These are phyloP conservation scores for Brenthis daphne DNA, from an alignment of 2,888 invertebrate genomes.

Conservation along the genomic window DNA sequence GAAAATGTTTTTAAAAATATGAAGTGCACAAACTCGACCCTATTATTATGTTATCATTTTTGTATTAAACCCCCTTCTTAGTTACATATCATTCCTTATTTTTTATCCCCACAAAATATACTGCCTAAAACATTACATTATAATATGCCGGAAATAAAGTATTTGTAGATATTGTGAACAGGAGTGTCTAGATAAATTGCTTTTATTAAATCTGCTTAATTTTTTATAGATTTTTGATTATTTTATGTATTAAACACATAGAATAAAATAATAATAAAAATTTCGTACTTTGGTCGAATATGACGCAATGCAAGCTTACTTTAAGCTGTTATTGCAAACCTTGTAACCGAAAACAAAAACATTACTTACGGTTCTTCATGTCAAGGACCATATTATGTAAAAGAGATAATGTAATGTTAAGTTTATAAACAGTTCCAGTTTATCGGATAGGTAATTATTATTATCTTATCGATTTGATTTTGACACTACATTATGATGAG, in stretches of 20 bases:
- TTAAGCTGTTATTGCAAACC: conserved; percentile 11
- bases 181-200: no score
- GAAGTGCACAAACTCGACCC: no score
- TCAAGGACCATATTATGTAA: conserved; percentile 17
- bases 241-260: background rate
- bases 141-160: no score
- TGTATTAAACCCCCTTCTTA: no score
- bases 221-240: no score
- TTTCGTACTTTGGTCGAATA: background rate
- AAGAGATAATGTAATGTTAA: background rate
- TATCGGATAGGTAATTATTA: background rate
- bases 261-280: background rate
- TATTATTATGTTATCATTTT: no score
- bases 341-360: conserved; percentile 25
- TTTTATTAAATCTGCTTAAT: no score
- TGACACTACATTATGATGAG: background rate
- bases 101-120: no score
- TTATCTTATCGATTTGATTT: background rate
- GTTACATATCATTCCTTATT: no score
- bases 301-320: conserved; percentile 18
- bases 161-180: no score
- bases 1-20: no score
- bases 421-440: background rate
- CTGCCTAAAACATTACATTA: no score
- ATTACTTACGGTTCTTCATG: conserved; percentile 16